These are phyloP conservation scores for Spilarctia lutea DNA, from an alignment of 2,888 invertebrate genomes.

Conservation along the genomic window DNA sequence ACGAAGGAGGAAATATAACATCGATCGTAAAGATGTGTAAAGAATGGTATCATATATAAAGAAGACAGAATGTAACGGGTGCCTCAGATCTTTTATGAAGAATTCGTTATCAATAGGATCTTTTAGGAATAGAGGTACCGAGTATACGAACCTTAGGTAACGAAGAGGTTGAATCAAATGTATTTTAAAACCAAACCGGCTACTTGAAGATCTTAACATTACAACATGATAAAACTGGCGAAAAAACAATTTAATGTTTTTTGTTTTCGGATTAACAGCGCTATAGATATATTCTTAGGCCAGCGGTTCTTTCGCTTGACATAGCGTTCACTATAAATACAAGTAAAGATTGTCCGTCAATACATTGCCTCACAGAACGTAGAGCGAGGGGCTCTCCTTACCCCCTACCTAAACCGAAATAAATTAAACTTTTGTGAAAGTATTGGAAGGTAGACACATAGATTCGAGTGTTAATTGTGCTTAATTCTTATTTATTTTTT, in stretches of 20 bases:
- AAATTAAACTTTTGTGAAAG: constrained; percentile 72
- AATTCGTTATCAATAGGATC: no score
- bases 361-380: constrained; percentile 78
- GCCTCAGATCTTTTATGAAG: no score
- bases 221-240: no score
- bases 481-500: constrained; percentile 5
- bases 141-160: no score
- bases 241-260: constrained; percentile 1
- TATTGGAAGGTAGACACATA: constrained; percentile 73
- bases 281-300: constrained; percentile 61
- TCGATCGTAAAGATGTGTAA: no score
- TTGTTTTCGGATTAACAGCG: constrained; percentile 52
- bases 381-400: constrained; percentile 70
- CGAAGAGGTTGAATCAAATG: no score
- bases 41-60: no score
- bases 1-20: no score
- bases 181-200: no score
- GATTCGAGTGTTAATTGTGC: constrained; percentile 23
- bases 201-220: no score
- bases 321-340: constrained; percentile 77
- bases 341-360: constrained; percentile 60
- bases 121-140: no score
- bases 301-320: constrained; percentile 48
- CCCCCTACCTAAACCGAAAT: constrained; percentile 66
- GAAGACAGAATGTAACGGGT: no score